Evolutionary conservation across 2,888 invertebrate genomes (phyloP).

Genomic region (Megamerina dolium): DNA sequence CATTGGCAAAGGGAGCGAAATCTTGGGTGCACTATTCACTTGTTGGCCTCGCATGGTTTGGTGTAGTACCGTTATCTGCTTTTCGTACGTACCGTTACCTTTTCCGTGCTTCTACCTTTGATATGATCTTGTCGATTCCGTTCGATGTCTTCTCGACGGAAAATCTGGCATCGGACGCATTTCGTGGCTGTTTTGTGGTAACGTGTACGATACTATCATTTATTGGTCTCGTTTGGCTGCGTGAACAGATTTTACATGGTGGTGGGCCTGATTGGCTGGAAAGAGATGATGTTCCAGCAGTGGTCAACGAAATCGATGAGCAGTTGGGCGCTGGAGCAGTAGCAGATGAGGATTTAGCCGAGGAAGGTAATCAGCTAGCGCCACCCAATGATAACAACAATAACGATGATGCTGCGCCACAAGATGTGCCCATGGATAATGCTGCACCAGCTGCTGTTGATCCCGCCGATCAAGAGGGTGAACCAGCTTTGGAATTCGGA

Average conservation of each 20-base stretch:
- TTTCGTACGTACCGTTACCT: conserved; percentile 92
- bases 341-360: conserved; percentile 38
- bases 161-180: conserved; percentile 86
- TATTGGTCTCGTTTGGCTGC: conserved; percentile 93
- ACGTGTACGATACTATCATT: conserved; percentile 93
- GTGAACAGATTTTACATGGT: conserved; percentile 96
- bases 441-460: conserved; percentile 40
- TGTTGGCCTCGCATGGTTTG: conserved; percentile 96
- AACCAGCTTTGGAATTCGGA: conserved; percentile 49
- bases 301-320: conserved; percentile 45
- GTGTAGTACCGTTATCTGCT: conserved; percentile 91
- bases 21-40: conserved; percentile 97
- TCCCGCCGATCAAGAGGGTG: conserved; percentile 51
- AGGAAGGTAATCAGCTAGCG: conserved; percentile 7
- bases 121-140: conserved; percentile 77
- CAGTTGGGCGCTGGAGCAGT: conserved; percentile 17
- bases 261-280: conserved; percentile 95
- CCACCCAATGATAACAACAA: conserved; percentile 50
- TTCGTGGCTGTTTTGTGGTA: conserved; percentile 95
- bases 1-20: conserved; percentile 85
- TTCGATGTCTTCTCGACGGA: conserved; percentile 90
- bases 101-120: conserved; percentile 79
- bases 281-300: conserved; percentile 54
- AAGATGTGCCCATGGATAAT: conserved; percentile 41
- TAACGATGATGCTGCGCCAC: conserved; percentile 35